A percentile compares a stretch with the other conserved stretches of the same genome.
Evolutionary conservation across 2,113 vertebrate genomes (phyloP).

Genomic region (Phoxinus phoxinus): DNA sequence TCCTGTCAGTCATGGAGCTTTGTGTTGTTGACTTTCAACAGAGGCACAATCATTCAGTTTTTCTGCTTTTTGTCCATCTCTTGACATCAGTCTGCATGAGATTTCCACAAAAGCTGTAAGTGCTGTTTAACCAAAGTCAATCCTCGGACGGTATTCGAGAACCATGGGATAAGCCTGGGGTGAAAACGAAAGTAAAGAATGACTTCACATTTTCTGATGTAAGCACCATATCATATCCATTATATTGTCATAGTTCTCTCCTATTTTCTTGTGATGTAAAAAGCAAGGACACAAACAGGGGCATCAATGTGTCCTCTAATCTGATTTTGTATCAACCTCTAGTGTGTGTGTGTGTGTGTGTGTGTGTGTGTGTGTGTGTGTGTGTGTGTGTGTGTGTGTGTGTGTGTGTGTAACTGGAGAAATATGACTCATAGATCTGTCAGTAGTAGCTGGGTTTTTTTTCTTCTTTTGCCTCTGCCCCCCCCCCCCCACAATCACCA

Average conservation of each 20-base stretch:
- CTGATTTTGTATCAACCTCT: conserved; percentile 14
- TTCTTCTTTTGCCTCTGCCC: conserved; percentile 35
- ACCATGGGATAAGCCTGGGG: conserved; percentile 88
- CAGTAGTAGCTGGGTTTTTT: conserved; percentile 25
- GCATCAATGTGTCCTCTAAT: conserved; percentile 22
- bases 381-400: too few relatives aligned
- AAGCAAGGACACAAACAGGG: background rate
- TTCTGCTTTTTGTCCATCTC: conserved; percentile 4
- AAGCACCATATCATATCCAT: background rate
- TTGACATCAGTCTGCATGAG: conserved; percentile 26
- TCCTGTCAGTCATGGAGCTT: conserved; percentile 38
- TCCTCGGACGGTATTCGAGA: conserved; percentile 89
- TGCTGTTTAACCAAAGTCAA: conserved; percentile 85
- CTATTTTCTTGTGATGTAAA: background rate
- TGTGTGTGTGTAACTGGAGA: conserved; percentile 50
- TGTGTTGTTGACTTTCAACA: conserved; percentile 22
- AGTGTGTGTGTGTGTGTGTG: conserved; percentile 15
- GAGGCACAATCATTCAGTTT: conserved; percentile 45
- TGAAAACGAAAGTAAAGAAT: conserved; percentile 48
- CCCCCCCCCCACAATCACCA: conserved; percentile 32
- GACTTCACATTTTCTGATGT: background rate
- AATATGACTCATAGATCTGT: conserved; percentile 54
- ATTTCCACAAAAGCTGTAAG: conserved; percentile 11
- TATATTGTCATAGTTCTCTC: background rate
- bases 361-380: too few relatives aligned